These are phyloP conservation scores for Tortrix viridana DNA, from an alignment of 2,888 invertebrate species.

Conservation along the genomic window DNA sequence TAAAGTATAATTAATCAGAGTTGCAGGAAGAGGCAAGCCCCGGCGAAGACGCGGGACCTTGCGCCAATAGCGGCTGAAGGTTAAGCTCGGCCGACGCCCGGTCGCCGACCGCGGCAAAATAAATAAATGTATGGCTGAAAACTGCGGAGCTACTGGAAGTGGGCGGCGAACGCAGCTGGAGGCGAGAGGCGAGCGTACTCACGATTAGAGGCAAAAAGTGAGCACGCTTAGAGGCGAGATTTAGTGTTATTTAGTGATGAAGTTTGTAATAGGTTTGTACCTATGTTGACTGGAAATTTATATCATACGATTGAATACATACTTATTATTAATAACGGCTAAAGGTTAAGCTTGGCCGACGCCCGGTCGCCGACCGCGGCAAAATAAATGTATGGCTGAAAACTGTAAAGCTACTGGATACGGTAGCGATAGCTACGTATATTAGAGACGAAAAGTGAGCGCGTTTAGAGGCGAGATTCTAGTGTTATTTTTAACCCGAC, in stretches of 20 bases:
- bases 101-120: conserved; percentile 35
- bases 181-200: background rate
- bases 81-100: conserved; percentile 30
- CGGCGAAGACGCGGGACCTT: conserved; percentile 59
- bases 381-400: background rate
- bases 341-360: conserved; percentile 51
- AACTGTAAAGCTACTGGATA: background rate
- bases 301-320: too few species aligned
- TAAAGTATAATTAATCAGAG: conserved; percentile 43
- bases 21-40: conserved; percentile 53
- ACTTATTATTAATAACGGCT: conserved; percentile 54
- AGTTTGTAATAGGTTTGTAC: too few species aligned
- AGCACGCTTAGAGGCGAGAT: background rate
- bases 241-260: background rate
- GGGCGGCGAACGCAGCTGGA: background rate
- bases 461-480: background rate
- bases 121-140: conserved; percentile 27
- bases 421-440: background rate
- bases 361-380: conserved; percentile 27
- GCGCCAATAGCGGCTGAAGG: conserved; percentile 59
- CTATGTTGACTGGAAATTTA: too few species aligned
- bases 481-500: too few species aligned
- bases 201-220: background rate
- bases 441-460: background rate
- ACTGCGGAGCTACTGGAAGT: conserved; percentile 1